Evolutionary conservation across 2,113 vertebrate genomes (phyloP).

Genomic region (Heliornis fulica): DNA sequence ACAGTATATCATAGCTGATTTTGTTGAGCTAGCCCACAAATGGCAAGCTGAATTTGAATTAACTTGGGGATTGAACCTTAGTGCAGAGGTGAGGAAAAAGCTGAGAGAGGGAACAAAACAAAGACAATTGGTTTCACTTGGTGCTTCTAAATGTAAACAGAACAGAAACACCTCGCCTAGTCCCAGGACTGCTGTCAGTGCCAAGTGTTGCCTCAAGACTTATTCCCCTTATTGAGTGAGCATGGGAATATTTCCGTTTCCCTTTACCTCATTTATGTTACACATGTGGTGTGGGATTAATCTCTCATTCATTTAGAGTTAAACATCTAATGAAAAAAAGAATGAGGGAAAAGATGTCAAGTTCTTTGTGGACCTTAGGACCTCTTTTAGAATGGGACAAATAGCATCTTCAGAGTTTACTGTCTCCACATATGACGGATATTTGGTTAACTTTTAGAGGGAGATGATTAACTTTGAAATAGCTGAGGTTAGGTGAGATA

Average conservation of each 20-base stretch:
- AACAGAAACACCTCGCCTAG: neutral
- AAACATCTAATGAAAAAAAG: neutral
- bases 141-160: neutral
- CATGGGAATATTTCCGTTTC: neutral
- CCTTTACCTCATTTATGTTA: neutral
- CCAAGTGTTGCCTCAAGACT: neutral
- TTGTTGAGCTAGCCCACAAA: neutral
- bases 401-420: neutral
- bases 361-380: neutral
- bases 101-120: neutral
- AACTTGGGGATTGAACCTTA: neutral
- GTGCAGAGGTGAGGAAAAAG: neutral
- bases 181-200: neutral
- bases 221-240: neutral
- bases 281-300: neutral
- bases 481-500: neutral
- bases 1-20: neutral
- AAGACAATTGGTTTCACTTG: neutral
- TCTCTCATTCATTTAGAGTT: neutral
- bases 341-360: neutral
- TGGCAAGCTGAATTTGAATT: neutral
- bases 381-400: neutral
- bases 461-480: neutral
- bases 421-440: neutral
- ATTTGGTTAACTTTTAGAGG: neutral